Conservation (phyloP, 1,140 invertebrate genomes). For the Hycleus cichorii region DNA sequence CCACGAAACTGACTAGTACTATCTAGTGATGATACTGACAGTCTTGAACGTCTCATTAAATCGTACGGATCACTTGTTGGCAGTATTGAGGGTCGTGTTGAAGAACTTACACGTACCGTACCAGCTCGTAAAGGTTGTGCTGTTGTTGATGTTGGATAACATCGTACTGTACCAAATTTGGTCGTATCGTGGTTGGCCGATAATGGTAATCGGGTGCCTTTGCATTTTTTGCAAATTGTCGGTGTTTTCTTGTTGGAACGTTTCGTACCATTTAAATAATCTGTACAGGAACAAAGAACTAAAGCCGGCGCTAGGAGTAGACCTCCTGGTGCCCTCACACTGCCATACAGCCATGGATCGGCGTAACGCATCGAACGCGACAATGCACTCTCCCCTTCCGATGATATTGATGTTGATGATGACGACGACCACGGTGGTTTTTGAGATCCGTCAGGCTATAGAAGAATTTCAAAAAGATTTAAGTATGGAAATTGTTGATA, state of each 20-base stretch:
- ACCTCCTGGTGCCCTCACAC: constrained; percentile 53
- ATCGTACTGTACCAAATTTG: constrained; percentile 43
- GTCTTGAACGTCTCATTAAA: constrained; percentile 64
- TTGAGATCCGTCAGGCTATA: constrained; percentile 30
- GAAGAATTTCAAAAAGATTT: constrained; percentile 2
- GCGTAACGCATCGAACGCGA: constrained; percentile 77
- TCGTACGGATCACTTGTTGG: constrained; percentile 65
- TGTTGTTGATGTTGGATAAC: constrained; percentile 39
- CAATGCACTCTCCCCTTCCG: constrained; percentile 41
- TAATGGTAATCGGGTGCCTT: constrained; percentile 61
- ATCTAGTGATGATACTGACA: constrained; percentile 50
- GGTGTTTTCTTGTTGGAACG: constrained; percentile 59
- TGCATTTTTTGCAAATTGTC: constrained; percentile 66
- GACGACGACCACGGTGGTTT: constrained; percentile 23
- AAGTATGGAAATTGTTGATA: background rate
- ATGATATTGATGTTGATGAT: constrained; percentile 20
- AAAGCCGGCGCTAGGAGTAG: constrained; percentile 52
- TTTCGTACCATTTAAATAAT: constrained; percentile 66
- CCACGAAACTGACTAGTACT: constrained; percentile 27
- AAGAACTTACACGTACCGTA: constrained; percentile 53
- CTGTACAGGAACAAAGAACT: constrained; percentile 67
- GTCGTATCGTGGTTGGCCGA: constrained; percentile 42
- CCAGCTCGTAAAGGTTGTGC: constrained; percentile 44
- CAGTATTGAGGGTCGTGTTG: constrained; percentile 53
- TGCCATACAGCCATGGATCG: constrained; percentile 74